Evolutionary conservation across 2,113 vertebrate genomes (phyloP).

Genomic region (human): GRCh38 chr6:6835001-6835500

Average conservation of each 20-base stretch:
- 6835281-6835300: not conserved
- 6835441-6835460: not conserved
- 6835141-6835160: not conserved
- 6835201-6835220: not conserved
- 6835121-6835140: not conserved
- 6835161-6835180: not conserved
- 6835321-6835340: not conserved
- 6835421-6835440: not conserved
- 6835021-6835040: not conserved
- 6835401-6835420: fast-evolving
- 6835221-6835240: not conserved
- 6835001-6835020: not conserved
- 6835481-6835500: too few species aligned
- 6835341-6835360: not conserved
- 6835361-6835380: not conserved
- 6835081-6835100: not conserved
- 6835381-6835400: not conserved
- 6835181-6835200: not conserved
- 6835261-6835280: not conserved
- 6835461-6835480: not conserved
- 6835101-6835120: not conserved
- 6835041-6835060: not conserved
- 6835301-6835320: not conserved
- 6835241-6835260: not conserved
- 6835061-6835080: not conserved